Conservation (phyloP, 2,888 invertebrate genomes). For the Sicus ferrugineus region DNA sequence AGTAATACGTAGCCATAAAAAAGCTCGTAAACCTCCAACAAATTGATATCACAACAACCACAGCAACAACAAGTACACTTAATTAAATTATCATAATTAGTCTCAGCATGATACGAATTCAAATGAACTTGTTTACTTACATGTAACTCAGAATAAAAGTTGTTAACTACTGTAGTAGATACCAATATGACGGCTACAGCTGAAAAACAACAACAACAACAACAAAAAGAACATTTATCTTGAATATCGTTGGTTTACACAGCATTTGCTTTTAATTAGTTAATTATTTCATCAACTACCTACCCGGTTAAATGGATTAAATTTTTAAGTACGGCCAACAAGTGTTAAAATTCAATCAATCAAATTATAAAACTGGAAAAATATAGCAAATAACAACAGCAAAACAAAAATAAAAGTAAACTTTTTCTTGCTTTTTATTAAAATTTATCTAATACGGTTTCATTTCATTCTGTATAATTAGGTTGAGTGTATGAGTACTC, state of each 20-base stretch:
- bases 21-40: neutral
- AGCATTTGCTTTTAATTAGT: neutral
- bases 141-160: conserved; percentile 6
- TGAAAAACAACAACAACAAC: neutral
- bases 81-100: neutral
- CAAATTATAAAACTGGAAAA: neutral
- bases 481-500: no score
- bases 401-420: neutral
- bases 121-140: neutral
- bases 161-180: neutral
- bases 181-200: neutral
- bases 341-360: conserved; percentile 23
- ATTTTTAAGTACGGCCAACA: conserved; percentile 23
- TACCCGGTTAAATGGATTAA: neutral
- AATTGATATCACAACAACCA: neutral
- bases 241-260: neutral
- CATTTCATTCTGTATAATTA: no score
- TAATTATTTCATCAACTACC: conserved; percentile 6
- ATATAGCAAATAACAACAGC: neutral
- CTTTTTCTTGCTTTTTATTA: no score
- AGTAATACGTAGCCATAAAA: neutral
- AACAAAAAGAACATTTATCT: neutral
- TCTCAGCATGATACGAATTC: neutral
- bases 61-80: neutral
- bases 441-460: no score